phyloP scores from a whole-genome alignment of 2,888 invertebrate genomes.

The Euplagia quadripunctaria region DNA sequence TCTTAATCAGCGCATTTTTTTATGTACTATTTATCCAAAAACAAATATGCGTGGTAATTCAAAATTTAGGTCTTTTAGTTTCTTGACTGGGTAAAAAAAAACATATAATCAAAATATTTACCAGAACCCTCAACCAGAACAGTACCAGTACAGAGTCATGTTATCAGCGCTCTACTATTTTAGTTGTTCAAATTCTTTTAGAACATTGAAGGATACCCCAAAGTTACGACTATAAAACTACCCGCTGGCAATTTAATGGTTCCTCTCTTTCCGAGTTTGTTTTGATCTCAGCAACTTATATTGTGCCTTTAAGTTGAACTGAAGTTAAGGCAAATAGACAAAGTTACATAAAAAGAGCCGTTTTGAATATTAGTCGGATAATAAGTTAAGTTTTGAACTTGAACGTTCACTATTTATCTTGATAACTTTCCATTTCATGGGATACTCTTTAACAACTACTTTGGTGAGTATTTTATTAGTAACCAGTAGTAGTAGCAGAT shows the following conservation, averaged over 20 bases:
- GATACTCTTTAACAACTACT: not conserved
- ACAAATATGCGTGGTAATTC: too few relatives aligned
- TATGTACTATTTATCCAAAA: too few relatives aligned
- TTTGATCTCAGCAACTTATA: constrained; percentile 27
- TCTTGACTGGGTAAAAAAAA: too few relatives aligned
- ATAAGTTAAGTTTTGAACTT: not conserved
- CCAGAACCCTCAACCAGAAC: not conserved
- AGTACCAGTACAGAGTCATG: too few relatives aligned
- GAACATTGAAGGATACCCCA: not conserved
- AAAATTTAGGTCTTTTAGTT: too few relatives aligned
- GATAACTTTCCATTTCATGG: not conserved
- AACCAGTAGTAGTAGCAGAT: not conserved
- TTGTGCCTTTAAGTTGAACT: constrained; percentile 12
- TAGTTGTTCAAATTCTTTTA: too few relatives aligned
- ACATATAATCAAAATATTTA: constrained; percentile 1
- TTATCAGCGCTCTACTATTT: not conserved
- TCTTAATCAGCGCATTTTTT: too few relatives aligned
- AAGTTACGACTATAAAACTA: constrained; percentile 10
- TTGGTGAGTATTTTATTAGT: not conserved
- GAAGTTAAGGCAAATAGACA: constrained; percentile 10
- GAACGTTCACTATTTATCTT: not conserved
- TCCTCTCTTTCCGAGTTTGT: constrained; percentile 10
- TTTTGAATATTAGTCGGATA: constrained; percentile 13
- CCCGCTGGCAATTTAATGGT: constrained; percentile 15
- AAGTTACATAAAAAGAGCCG: constrained; percentile 10